Conservation (phyloP, 2,113 vertebrate genomes). For the Aegotheles bennettii region DNA sequence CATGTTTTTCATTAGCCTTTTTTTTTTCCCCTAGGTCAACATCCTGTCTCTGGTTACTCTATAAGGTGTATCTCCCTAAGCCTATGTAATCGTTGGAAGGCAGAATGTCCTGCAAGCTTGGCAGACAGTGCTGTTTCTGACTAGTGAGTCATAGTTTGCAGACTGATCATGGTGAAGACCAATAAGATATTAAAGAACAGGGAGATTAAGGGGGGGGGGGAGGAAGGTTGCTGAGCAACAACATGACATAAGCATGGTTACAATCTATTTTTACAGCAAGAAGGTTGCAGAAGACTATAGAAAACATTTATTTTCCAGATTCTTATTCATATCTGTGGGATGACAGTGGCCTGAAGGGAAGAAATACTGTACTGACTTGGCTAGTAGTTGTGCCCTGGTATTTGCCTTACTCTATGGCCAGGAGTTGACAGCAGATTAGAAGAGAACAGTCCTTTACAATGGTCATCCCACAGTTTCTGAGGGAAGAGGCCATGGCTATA, state of each 20-base stretch:
- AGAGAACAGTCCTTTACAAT: background rate
- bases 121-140: background rate
- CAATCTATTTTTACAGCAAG: conserved; percentile 67
- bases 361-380: background rate
- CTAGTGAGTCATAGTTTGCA: background rate
- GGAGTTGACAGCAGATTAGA: background rate
- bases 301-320: conserved; percentile 7
- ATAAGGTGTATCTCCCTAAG: background rate
- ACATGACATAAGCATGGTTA: conserved; percentile 38
- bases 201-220: background rate
- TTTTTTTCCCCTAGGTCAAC: background rate
- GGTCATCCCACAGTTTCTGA: background rate
- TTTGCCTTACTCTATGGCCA: background rate
- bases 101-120: conserved; percentile 21
- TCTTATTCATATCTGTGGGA: background rate
- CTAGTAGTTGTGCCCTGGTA: background rate
- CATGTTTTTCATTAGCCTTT: background rate
- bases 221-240: conserved; percentile 69
- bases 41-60: background rate
- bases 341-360: background rate
- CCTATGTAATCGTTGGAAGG: background rate
- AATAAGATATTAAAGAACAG: conserved; percentile 37
- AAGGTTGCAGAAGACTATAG: conserved; percentile 42
- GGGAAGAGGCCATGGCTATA: background rate
- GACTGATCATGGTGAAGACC: conserved; percentile 15